Evolutionary conservation across 2,113 vertebrate species (phyloP).

Genomic region (Chelonoidis abingdonii): DNA sequence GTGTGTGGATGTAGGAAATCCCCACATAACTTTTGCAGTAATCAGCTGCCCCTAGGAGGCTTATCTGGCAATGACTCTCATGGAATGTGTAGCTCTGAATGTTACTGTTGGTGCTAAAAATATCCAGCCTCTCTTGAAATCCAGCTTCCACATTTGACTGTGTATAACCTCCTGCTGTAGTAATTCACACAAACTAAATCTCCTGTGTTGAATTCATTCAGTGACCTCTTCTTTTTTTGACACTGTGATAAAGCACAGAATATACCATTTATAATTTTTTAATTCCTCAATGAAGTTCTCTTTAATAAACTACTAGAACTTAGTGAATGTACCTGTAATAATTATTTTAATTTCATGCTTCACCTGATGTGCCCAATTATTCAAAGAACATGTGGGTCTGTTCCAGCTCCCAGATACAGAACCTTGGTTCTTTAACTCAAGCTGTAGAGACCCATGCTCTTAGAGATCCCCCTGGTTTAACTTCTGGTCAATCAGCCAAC

Average conservation of each 20-base stretch:
- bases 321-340: neutral
- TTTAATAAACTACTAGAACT: neutral
- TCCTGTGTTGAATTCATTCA: neutral
- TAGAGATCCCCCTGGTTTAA: neutral
- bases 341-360: neutral
- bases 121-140: conserved; percentile 21
- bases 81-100: conserved; percentile 30
- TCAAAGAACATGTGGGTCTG: neutral
- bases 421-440: neutral
- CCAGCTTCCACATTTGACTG: neutral
- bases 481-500: neutral
- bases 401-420: neutral
- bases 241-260: neutral
- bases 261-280: neutral
- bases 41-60: neutral
- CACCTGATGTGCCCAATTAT: neutral
- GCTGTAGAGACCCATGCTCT: neutral
- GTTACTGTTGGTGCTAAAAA: conserved; percentile 10
- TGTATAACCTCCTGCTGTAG: neutral
- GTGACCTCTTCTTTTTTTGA: neutral
- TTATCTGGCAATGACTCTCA: neutral
- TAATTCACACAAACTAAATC: neutral
- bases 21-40: neutral
- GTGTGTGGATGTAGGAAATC: neutral
- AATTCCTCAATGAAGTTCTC: neutral